These are phyloP conservation scores for Anguilla pacifica DNA, from an alignment of 2,797 vertebrate genomes.

Conservation along the genomic window DNA sequence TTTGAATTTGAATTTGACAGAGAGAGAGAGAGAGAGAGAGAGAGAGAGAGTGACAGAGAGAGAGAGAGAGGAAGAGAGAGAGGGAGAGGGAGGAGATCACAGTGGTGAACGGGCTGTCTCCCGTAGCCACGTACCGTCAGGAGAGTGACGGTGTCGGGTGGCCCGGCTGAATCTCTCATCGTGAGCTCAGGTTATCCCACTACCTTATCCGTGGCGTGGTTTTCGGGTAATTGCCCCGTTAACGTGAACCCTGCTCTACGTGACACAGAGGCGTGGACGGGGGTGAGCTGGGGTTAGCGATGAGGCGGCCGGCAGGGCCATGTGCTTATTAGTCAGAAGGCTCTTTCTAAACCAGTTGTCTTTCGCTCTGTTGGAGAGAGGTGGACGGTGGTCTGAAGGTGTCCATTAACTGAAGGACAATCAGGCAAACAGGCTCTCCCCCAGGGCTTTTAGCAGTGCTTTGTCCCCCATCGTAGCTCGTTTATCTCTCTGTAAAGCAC, in stretches of 20 bases:
- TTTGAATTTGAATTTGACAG: no score
- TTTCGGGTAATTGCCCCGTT: neutral
- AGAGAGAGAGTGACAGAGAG: no score
- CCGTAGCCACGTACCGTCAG: no score
- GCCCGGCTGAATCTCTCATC: neutral
- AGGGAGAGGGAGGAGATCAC: no score
- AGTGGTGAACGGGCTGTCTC: no score
- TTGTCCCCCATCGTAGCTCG: neutral
- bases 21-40: no score
- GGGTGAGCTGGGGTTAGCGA: neutral
- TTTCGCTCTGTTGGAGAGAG: neutral
- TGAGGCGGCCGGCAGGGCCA: neutral
- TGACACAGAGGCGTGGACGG: neutral
- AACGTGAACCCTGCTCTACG: neutral
- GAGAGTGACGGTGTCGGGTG: neutral
- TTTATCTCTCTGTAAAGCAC: no score
- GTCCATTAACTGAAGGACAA: slow-evolving; percentile 28
- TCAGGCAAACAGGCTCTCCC: neutral
- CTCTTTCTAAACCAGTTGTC: neutral
- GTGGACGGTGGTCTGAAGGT: neutral
- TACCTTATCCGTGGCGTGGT: neutral
- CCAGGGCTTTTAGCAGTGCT: neutral
- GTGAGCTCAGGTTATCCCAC: neutral
- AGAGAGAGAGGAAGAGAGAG: no score
- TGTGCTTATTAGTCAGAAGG: neutral